phyloP scores from a whole-genome alignment of 2,888 invertebrate species.

The Hoplodrina ambigua region DNA sequence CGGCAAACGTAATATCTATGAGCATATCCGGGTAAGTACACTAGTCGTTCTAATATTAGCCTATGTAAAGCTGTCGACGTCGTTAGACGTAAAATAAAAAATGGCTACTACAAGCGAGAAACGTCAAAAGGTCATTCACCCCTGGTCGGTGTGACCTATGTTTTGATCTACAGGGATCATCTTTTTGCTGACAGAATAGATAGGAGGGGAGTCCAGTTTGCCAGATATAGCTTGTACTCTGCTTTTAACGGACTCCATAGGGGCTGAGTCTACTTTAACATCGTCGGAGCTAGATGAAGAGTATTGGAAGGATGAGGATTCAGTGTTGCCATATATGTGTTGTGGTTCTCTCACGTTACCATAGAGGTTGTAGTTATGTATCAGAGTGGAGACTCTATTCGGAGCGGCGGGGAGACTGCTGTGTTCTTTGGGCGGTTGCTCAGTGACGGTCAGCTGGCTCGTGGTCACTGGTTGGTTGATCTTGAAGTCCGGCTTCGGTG shows the following conservation, averaged over 20 bases:
- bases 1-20: conserved; percentile 71
- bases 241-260: conserved; percentile 85
- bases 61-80: conserved; percentile 77
- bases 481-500: conserved; percentile 85
- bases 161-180: conserved; percentile 81
- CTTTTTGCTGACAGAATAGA: conserved; percentile 87
- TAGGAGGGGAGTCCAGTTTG: conserved; percentile 82
- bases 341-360: conserved; percentile 85
- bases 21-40: conserved; percentile 74
- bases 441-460: conserved; percentile 68
- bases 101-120: conserved; percentile 79
- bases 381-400: conserved; percentile 85
- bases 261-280: conserved; percentile 81
- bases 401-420: conserved; percentile 82
- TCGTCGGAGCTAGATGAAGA: conserved; percentile 80
- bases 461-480: conserved; percentile 88
- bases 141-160: conserved; percentile 78
- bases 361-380: conserved; percentile 87
- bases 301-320: conserved; percentile 72
- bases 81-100: conserved; percentile 63
- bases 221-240: conserved; percentile 85
- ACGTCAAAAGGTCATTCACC: conserved; percentile 71
- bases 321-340: conserved; percentile 87
- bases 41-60: conserved; percentile 69
- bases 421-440: conserved; percentile 80